Percentiles rank a stretch among this genome's conserved stretches.
phyloP scores from a whole-genome alignment of 1,140 invertebrate species.

The Portunus trituberculatus region DNA sequence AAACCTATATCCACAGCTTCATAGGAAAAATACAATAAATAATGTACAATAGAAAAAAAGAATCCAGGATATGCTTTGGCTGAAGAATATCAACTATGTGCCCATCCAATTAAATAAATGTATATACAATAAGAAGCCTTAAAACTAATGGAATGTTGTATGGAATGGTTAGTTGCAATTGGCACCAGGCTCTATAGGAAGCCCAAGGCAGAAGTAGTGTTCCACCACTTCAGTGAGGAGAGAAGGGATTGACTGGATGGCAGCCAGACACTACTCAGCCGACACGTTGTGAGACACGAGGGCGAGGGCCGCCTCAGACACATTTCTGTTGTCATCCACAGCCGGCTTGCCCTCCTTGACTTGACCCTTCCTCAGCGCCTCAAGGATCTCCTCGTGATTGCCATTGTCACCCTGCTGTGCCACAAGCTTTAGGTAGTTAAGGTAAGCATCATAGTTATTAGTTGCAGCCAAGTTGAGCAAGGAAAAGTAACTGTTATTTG shows the following conservation, averaged over 20 bases:
- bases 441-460: slow-evolving; percentile 71
- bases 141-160: slow-evolving; percentile 71
- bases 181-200: slow-evolving; percentile 57
- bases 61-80: slow-evolving; percentile 52
- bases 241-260: too few relatives aligned
- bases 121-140: slow-evolving; percentile 51
- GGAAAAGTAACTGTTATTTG: slow-evolving; percentile 63
- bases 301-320: slow-evolving; percentile 63
- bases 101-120: slow-evolving; percentile 63
- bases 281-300: slow-evolving; percentile 67
- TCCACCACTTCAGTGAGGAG: not conserved
- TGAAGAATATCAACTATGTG: slow-evolving; percentile 52
- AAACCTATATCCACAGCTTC: not conserved
- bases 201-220: slow-evolving; percentile 23
- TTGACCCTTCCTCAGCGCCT: slow-evolving; percentile 57
- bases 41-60: not conserved
- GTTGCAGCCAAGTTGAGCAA: slow-evolving; percentile 72
- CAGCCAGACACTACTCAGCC: slow-evolving; percentile 28
- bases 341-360: slow-evolving; percentile 60
- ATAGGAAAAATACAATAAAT: slow-evolving; percentile 22
- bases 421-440: slow-evolving; percentile 67
- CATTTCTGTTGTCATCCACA: slow-evolving; percentile 74
- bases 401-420: slow-evolving; percentile 55
- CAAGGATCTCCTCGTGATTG: slow-evolving; percentile 55
- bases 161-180: slow-evolving; percentile 73